Conservation (phyloP, 2,888 invertebrate species). For the Oxytorus armatus region DNA sequence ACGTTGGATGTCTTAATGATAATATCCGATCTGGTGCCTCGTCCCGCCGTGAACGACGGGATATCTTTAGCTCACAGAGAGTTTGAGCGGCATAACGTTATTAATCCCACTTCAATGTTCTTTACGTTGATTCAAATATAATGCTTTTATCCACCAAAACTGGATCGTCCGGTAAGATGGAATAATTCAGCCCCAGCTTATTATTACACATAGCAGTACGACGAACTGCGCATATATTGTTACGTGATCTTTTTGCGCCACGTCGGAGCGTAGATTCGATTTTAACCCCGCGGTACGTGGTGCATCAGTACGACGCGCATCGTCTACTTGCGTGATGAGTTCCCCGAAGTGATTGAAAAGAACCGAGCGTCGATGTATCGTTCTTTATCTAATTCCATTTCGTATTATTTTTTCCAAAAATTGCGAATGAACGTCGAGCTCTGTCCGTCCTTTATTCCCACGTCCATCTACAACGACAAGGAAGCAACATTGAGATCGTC, state of each 20-base stretch:
- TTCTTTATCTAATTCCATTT: too few species aligned
- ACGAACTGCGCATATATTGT: conserved; percentile 7
- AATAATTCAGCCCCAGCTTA: conserved; percentile 38
- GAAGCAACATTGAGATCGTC: too few species aligned
- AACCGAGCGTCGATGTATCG: too few species aligned
- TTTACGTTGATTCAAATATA: conserved; percentile 49
- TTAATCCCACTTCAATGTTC: conserved; percentile 62
- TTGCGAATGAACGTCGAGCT: too few species aligned
- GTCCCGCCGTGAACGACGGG: conserved; percentile 24
- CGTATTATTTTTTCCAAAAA: too few species aligned
- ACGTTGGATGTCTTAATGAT: conserved; percentile 62
- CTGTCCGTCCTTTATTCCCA: too few species aligned
- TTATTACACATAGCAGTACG: conserved; percentile 19
- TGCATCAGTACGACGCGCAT: too few species aligned
- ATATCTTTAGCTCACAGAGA: conserved; percentile 35
- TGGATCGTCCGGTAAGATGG: conserved; percentile 27
- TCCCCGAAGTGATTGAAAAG: too few species aligned
- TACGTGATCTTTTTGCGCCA: background rate
- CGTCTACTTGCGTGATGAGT: too few species aligned
- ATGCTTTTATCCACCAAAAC: conserved; percentile 35
- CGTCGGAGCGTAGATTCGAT: background rate
- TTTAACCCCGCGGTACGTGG: too few species aligned
- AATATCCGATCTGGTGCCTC: conserved; percentile 47
- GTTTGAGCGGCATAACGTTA: conserved; percentile 53
- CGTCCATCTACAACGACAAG: too few species aligned